Evolutionary conservation across 2,113 vertebrate species (phyloP).

Genomic region (Apaloderma vittatum): DNA sequence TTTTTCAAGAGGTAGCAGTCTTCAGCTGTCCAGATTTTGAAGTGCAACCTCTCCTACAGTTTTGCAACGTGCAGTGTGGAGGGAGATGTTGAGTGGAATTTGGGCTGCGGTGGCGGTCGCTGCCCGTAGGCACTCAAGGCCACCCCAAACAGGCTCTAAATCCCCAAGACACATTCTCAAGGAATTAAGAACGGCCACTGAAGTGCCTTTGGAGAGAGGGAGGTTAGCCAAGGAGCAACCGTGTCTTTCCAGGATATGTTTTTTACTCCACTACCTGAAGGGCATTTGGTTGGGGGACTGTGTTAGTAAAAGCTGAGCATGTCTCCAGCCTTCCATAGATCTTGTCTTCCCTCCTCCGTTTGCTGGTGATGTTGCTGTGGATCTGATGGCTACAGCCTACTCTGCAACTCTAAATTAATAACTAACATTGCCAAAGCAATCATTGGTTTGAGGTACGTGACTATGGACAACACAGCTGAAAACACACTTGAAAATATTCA

Average conservation of each 20-base stretch:
- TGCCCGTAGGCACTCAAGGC: fast-evolving
- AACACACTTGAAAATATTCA: neutral
- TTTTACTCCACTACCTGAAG: neutral
- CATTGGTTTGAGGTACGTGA: neutral
- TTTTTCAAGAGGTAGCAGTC: neutral
- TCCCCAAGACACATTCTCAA: neutral
- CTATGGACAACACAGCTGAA: neutral
- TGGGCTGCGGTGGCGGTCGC: fast-evolving
- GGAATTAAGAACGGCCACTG: neutral
- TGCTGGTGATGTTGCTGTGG: neutral
- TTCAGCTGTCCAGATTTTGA: neutral
- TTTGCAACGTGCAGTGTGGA: fast-evolving
- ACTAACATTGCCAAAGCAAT: neutral
- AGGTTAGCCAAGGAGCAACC: neutral
- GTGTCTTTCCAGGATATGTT: neutral
- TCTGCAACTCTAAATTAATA: neutral
- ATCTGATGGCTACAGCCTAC: neutral
- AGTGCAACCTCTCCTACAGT: neutral
- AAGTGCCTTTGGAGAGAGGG: neutral
- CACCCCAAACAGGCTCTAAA: neutral
- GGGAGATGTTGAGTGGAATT: neutral
- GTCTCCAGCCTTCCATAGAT: neutral
- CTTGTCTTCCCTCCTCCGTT: neutral
- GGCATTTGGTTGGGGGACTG: neutral
- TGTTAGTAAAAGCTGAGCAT: fast-evolving